Conservation (phyloP, 2,113 vertebrate species). For the Poicephalus meyeri region DNA sequence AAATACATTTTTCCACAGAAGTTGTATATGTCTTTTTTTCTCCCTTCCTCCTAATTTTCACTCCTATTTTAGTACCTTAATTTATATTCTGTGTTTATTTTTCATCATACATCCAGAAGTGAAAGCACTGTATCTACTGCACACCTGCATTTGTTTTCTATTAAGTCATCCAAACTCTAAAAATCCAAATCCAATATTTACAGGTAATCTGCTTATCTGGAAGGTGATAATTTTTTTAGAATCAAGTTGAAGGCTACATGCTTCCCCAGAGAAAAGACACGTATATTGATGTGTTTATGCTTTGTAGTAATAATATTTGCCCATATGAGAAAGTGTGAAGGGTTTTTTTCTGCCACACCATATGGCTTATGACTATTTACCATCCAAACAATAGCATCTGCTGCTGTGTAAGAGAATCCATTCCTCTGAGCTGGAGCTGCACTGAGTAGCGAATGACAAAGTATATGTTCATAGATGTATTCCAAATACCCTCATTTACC, state of each 20-base stretch:
- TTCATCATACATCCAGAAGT: not conserved
- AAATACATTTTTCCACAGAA: not conserved
- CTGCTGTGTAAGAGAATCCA: conserved; percentile 38
- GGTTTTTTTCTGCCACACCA: conserved; percentile 71
- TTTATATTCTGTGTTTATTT: not conserved
- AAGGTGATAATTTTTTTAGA: conserved; percentile 29
- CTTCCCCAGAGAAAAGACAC: conserved; percentile 62
- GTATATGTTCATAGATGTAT: conserved; percentile 21
- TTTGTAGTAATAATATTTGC: conserved; percentile 79
- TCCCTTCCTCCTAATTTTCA: not conserved
- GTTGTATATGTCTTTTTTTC: not conserved
- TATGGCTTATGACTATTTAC: conserved; percentile 78
- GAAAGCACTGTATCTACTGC: not conserved
- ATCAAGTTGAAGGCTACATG: conserved; percentile 31
- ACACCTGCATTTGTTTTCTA: not conserved
- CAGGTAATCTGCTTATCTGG: conserved; percentile 42
- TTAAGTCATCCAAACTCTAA: not conserved
- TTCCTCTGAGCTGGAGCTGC: conserved; percentile 64
- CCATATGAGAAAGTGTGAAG: conserved; percentile 74
- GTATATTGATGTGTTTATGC: conserved; percentile 73
- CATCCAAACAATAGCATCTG: conserved; percentile 79
- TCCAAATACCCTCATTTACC: conserved; percentile 34
- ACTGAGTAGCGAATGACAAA: conserved; percentile 41
- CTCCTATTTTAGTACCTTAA: not conserved
- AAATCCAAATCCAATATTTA: not conserved